Conservation (phyloP, 2,888 invertebrate species). For the Stenotaenia linearis region DNA sequence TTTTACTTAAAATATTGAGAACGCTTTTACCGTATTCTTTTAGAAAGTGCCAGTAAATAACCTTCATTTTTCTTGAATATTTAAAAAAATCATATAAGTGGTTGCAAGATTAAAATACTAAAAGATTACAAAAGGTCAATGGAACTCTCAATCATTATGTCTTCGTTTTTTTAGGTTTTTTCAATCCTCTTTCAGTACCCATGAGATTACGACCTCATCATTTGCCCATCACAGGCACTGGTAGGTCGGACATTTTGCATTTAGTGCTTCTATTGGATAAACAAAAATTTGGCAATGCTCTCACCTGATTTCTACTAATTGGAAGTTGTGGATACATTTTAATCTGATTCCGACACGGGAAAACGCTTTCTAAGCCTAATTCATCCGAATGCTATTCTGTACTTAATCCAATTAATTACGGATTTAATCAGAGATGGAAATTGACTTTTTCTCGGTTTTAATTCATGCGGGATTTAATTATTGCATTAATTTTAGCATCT, state of each 20-base stretch:
- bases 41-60: neutral
- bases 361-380: neutral
- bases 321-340: neutral
- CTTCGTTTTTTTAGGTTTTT: neutral
- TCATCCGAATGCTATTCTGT: neutral
- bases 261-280: neutral
- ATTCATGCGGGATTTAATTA: neutral
- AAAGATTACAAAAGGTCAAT: neutral
- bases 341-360: neutral
- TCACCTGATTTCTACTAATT: neutral
- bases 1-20: neutral
- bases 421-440: neutral
- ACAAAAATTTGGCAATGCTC: neutral
- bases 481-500: neutral
- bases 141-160: neutral
- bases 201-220: slow-evolving; percentile 15
- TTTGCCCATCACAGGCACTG: slow-evolving; percentile 8
- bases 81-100: too few species aligned
- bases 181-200: slow-evolving; percentile 10
- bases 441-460: neutral
- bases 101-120: too few species aligned
- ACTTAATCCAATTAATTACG: neutral
- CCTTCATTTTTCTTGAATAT: neutral
- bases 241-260: neutral
- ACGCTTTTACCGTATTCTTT: neutral